These are phyloP conservation scores for Phrynosoma blainvillii DNA, from an alignment of 2,113 vertebrate species.

Conservation along the genomic window DNA sequence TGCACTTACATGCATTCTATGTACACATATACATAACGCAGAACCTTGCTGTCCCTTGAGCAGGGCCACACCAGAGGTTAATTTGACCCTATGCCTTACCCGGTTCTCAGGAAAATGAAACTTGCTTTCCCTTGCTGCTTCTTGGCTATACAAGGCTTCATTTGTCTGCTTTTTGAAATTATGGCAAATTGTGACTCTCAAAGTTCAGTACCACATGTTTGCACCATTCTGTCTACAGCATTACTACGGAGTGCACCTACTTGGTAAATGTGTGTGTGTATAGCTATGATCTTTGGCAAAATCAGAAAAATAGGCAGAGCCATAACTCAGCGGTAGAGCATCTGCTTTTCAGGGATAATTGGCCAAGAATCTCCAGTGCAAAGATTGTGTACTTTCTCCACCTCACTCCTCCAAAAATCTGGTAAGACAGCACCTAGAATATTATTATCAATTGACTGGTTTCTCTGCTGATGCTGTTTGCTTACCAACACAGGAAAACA, in stretches of 20 bases:
- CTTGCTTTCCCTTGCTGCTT: constrained; percentile 2
- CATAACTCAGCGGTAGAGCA: not conserved
- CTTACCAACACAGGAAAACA: not conserved
- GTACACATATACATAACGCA: not conserved
- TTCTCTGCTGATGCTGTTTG: not conserved
- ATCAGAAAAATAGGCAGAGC: not conserved
- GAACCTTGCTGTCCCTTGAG: not conserved
- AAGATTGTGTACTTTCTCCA: not conserved
- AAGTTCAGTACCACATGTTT: not conserved
- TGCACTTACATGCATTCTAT: not conserved
- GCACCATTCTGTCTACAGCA: not conserved
- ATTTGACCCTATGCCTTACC: not conserved
- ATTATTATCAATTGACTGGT: not conserved
- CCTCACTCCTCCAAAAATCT: no score
- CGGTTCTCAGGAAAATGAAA: not conserved
- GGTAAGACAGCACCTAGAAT: not conserved
- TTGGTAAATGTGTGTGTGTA: not conserved
- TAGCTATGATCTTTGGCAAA: not conserved
- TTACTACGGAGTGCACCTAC: not conserved
- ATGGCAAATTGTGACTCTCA: not conserved
- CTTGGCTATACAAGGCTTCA: not conserved
- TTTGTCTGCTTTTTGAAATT: not conserved
- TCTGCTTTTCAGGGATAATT: not conserved
- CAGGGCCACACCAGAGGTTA: not conserved
- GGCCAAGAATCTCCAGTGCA: not conserved